Conservation (phyloP, 2,888 invertebrate species). For the Ophion costatus region DNA sequence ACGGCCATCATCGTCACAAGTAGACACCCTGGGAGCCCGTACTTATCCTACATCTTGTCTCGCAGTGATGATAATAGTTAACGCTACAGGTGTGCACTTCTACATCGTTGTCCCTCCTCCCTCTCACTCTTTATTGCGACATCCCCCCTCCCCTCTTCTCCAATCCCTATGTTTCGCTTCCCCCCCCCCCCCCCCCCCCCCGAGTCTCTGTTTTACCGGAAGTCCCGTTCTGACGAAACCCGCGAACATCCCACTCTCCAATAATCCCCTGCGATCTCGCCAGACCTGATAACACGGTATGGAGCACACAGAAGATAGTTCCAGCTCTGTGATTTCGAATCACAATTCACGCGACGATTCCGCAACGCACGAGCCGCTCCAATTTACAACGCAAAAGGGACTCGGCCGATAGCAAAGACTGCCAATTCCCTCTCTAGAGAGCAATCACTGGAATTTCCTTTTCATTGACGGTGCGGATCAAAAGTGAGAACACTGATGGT, state of each 20-base stretch:
- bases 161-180: constrained; percentile 21
- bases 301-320: constrained; percentile 14
- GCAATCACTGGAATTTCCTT: background rate
- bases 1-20: constrained; percentile 39
- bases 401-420: background rate
- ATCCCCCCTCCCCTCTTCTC: constrained; percentile 28
- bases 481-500: background rate
- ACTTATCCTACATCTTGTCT: constrained; percentile 67
- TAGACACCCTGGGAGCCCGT: constrained; percentile 3
- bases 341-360: background rate
- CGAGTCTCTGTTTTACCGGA: constrained; percentile 42
- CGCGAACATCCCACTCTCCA: constrained; percentile 23
- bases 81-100: constrained; percentile 77
- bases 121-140: background rate
- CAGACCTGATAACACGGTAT: constrained; percentile 25
- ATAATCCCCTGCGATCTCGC: constrained; percentile 42
- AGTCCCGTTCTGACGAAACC: constrained; percentile 34
- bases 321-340: constrained; percentile 12
- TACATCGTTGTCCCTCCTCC: constrained; percentile 44
- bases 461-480: background rate
- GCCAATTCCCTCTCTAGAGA: background rate
- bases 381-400: background rate
- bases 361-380: background rate
- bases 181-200: constrained; percentile 10
- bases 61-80: constrained; percentile 68